Evolutionary conservation across 2,113 vertebrate genomes (phyloP).

Genomic region (Odocoileus virginianus): DNA sequence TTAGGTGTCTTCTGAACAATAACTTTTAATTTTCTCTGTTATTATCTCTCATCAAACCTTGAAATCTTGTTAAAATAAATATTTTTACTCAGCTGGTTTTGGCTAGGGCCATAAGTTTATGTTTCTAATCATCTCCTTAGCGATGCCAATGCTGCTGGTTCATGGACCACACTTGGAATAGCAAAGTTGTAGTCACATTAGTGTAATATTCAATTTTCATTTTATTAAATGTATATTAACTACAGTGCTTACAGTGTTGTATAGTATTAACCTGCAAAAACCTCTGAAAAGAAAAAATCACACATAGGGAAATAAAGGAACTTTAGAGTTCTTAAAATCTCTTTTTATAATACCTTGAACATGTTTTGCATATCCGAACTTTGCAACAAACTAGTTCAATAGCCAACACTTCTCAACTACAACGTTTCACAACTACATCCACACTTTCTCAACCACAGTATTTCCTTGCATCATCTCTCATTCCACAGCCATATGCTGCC

Average conservation of each 20-base stretch:
- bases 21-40: slow-evolving; percentile 22
- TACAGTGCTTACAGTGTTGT: not conserved
- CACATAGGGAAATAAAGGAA: not conserved
- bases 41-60: not conserved
- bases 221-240: slow-evolving; percentile 3
- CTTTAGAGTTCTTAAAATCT: not conserved
- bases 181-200: not conserved
- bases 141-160: not conserved
- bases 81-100: not conserved
- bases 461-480: not conserved
- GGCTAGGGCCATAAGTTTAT: not conserved
- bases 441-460: not conserved
- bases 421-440: not conserved
- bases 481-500: not conserved
- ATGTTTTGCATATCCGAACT: not conserved
- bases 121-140: not conserved
- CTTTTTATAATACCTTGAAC: not conserved
- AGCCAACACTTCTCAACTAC: not conserved
- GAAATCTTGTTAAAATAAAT: slow-evolving; percentile 7
- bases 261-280: not conserved
- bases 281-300: not conserved
- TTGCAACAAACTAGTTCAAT: not conserved
- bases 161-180: not conserved
- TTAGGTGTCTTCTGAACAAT: not conserved
- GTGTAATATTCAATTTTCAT: slow-evolving; percentile 4